Conservation (phyloP, 2,888 invertebrate genomes). For the Heteromurus nitidus region DNA sequence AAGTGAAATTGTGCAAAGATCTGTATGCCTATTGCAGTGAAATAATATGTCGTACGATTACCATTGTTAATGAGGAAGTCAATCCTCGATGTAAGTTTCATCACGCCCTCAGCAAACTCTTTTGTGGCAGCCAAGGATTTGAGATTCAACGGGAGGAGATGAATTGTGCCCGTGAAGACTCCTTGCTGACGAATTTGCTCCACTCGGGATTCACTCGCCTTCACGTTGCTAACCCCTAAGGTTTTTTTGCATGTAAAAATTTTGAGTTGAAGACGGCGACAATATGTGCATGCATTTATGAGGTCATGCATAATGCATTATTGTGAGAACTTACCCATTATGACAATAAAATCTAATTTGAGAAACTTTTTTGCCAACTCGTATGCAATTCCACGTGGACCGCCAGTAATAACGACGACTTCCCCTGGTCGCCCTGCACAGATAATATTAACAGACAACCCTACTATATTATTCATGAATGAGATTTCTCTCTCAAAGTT, state of each 20-base stretch:
- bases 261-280: no score
- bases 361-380: conserved; percentile 85
- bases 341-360: conserved; percentile 85
- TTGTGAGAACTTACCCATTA: conserved; percentile 79
- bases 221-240: conserved; percentile 80
- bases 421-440: conserved; percentile 81
- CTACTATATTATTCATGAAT: conserved; percentile 23
- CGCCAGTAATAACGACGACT: conserved; percentile 89
- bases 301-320: neutral
- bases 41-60: conserved; percentile 74
- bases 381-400: conserved; percentile 88
- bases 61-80: conserved; percentile 88
- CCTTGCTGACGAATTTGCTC: conserved; percentile 77
- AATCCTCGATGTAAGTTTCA: conserved; percentile 81
- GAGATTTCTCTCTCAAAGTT: conserved; percentile 28
- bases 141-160: conserved; percentile 45
- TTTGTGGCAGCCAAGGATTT: conserved; percentile 82
- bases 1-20: neutral
- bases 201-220: conserved; percentile 78
- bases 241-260: neutral
- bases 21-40: neutral
- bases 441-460: conserved; percentile 29
- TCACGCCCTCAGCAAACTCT: conserved; percentile 83
- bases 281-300: no score
- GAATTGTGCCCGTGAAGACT: conserved; percentile 79